Evolutionary conservation across 2,888 invertebrate species (phyloP), one percentile per base, ranked within the genome.

Genomic region (Meteorus colon): DNA sequence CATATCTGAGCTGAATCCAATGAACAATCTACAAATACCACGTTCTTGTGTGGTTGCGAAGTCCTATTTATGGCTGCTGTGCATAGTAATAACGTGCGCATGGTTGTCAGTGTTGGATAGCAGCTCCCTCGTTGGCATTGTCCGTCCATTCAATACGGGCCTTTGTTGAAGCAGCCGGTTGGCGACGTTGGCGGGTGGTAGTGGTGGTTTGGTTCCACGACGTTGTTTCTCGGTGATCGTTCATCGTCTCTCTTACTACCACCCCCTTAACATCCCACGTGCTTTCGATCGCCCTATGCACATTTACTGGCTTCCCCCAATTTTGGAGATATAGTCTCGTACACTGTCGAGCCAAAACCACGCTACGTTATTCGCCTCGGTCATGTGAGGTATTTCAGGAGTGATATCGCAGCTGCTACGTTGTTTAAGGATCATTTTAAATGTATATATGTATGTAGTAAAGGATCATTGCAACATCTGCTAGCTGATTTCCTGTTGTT

Each of bases 61-160:
- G 41, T 41, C 8, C 4, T 72, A 24, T 66, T 51, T 73, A 27
- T 24, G 27, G 27, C 19, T 10, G 51, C 55, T 51, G 48, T 31
- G 66, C 60, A 27, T 66, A 55, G 66, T 55, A 37, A 66, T 55
- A 51, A 41, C 41, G 8, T 14, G 59, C 37, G 29, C 51, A 67
- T 67, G 69, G 51, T 60, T 67, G 74, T 68, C 5, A 31, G 45
- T 73, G 74, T 63, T 73, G 59, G 60, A 51, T 63, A 72, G 41
- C 66, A 48, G 31, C 16, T 63, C 76, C 63, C 62, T 63, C 65
- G 48, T 69, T 48, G 72, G 70, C 71, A 78, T 78, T 78, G 78
- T 78, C 45, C 78, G n/a, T 71, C n/a, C 41, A 76, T 69, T 76
- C 72, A 78, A 78, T 76, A 72, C 74, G 27, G 55, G 69, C 74